A percentile compares a stretch with the other conserved stretches of the same genome.
Conservation (phyloP, 2,113 vertebrate species). For the Charina bottae region DNA sequence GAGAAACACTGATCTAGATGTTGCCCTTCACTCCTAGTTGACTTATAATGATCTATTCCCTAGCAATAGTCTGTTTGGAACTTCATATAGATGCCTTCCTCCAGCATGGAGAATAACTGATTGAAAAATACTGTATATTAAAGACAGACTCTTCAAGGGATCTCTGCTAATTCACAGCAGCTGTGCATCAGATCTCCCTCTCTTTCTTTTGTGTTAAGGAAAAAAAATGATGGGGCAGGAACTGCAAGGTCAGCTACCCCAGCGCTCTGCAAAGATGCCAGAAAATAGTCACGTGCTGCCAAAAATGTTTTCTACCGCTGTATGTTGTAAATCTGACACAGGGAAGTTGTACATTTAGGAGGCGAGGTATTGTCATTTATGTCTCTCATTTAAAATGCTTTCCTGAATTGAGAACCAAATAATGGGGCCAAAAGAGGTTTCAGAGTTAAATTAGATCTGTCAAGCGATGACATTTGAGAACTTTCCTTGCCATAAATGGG, state of each 20-base stretch:
- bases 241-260: conserved; percentile 34
- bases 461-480: conserved; percentile 6
- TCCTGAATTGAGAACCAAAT: conserved; percentile 19
- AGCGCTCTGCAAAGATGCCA: conserved; percentile 22
- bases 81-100: neutral
- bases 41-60: neutral
- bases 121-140: neutral
- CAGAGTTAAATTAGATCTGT: conserved; percentile 10
- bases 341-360: conserved; percentile 4
- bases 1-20: neutral
- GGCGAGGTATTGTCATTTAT: conserved; percentile 11
- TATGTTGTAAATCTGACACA: conserved; percentile 23
- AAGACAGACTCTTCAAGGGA: conserved; percentile 14
- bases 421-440: neutral
- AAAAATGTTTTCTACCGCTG: conserved; percentile 7
- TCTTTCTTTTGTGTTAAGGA: conserved; percentile 8
- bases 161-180: conserved; percentile 35
- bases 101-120: neutral
- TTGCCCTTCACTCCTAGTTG: neutral
- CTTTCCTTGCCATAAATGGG: neutral
- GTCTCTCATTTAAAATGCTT: conserved; percentile 1
- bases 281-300: conserved; percentile 16
- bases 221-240: neutral
- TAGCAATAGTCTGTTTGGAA: neutral
- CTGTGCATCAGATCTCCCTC: conserved; percentile 16